Conservation (phyloP, 2,113 vertebrate species). For the Trogon melanurus region DNA sequence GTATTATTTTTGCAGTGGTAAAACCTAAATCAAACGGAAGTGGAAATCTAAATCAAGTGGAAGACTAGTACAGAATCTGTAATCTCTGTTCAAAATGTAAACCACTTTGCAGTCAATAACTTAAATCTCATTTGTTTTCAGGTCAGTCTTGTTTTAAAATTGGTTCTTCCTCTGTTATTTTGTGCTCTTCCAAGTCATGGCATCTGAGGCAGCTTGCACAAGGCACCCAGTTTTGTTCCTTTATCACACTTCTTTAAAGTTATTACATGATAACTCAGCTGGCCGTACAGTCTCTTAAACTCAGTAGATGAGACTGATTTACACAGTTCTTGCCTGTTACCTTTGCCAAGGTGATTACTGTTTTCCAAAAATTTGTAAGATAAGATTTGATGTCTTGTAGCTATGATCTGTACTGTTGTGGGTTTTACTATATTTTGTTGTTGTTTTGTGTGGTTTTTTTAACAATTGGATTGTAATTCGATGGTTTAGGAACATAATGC, state of each 20-base stretch:
- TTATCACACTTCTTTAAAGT: not conserved
- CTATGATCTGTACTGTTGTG: not conserved
- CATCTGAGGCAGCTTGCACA: not conserved
- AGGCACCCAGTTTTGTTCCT: not conserved
- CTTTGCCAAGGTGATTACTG: not conserved
- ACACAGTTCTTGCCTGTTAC: not conserved
- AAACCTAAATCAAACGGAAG: slow-evolving; percentile 19
- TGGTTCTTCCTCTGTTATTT: not conserved
- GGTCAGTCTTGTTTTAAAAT: not conserved
- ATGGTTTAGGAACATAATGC: not conserved
- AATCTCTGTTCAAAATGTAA: not conserved
- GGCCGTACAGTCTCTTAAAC: not conserved
- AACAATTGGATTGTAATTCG: not conserved
- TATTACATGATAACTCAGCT: not conserved
- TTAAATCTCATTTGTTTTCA: not conserved
- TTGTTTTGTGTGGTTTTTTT: too few species aligned
- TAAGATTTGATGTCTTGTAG: not conserved
- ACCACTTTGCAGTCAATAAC: not conserved
- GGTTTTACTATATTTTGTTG: not conserved
- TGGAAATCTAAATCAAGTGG: slow-evolving; percentile 16
- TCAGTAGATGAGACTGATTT: not conserved
- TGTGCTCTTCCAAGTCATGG: not conserved
- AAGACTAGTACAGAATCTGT: not conserved
- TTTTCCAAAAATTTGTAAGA: not conserved
- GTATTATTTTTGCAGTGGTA: slow-evolving; percentile 20